Base-by-base conservation (phyloP, 2,797 vertebrate species). In the Heliangelus exortis region DNA sequence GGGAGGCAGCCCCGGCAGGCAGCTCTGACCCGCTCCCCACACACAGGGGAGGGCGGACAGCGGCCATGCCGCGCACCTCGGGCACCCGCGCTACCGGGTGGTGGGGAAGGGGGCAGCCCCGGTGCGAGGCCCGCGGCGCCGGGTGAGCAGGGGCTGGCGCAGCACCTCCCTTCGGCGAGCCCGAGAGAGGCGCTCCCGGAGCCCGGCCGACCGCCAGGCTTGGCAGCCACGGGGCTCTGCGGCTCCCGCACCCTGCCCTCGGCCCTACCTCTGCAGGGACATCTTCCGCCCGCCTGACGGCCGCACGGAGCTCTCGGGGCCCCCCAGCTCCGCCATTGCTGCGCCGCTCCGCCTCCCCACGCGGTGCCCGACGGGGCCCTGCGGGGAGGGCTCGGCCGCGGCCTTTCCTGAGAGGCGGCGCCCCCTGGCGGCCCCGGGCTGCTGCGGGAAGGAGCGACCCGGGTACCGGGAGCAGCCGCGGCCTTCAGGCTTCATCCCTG, bases 231-330 rank as follows among this genome's bases (percentile, higher is more conserved):
- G 13, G 34, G 6, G 15, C 20, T 36, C 39, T 21, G 23, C 57
- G 5, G 33, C 33, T 58, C 53, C 74, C 33, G 28, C 28, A 12
- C 28, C 9, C 33, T 9, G 33, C 33, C 67, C 80, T 10, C 2
- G 2, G 13, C 9, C 97, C 68, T 97, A 98, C 98, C 97, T 97
- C 15, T 94, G 94, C 95, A 98, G 80, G 31, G 98, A 96, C 95
- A 98, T 97, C 83, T 98, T 98, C 75, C 97, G 84, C 36, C 96
- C 97, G 41, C 50, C 87, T 43, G 68, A 8, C n/a, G 72, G 6
- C 2, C 15, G 57, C 63, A 6, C 15, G 0, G 10, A 6, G 15
- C n/a, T 55, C 29, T 1, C 45, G 1, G 11, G 6, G 1, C 14
- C 54, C 2, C 3, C 62, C 48, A 3, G 43, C 36, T 55, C 54